phyloP scores from a whole-genome alignment of 2,797 vertebrate species.

The Chelonia mydas region DNA sequence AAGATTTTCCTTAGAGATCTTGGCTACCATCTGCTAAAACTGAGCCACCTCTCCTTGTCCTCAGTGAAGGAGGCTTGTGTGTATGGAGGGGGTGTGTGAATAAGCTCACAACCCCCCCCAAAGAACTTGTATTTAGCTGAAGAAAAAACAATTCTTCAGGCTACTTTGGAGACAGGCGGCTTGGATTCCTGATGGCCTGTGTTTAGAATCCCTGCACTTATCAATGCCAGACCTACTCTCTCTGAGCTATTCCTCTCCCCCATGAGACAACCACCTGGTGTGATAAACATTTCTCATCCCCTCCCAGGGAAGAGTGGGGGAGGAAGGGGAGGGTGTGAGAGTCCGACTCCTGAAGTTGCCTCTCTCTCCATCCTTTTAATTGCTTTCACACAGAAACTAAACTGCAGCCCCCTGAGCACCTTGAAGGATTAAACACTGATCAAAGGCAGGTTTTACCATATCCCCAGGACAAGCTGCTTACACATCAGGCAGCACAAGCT shows the following conservation, averaged over 20 bases:
- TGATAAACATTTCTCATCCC: not conserved
- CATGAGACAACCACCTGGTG: not conserved
- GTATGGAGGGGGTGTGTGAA: not conserved
- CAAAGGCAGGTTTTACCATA: slow-evolving; percentile 87
- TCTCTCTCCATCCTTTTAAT: slow-evolving; percentile 67
- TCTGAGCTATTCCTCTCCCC: not conserved
- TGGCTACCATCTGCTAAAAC: slow-evolving; percentile 55
- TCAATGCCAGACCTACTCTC: not conserved
- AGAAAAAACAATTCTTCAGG: slow-evolving; percentile 1
- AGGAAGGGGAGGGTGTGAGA: not conserved
- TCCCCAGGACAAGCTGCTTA: slow-evolving; percentile 85
- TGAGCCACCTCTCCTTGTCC: slow-evolving; percentile 22
- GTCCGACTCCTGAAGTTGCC: slow-evolving; percentile 7
- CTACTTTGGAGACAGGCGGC: not conserved
- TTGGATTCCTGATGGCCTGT: not conserved
- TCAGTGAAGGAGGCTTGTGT: not conserved
- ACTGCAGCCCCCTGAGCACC: slow-evolving; percentile 77
- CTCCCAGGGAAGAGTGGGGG: not conserved
- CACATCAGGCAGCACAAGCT: slow-evolving; percentile 75
- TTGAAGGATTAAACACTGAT: slow-evolving; percentile 86
- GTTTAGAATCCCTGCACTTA: not conserved
- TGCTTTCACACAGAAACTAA: slow-evolving; percentile 75
- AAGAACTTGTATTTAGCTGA: slow-evolving; percentile 42
- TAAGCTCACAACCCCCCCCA: not conserved
- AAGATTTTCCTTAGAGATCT: slow-evolving; percentile 24